Conservation (phyloP, 2,888 invertebrate genomes). For the Ceriagrion tenellum region DNA sequence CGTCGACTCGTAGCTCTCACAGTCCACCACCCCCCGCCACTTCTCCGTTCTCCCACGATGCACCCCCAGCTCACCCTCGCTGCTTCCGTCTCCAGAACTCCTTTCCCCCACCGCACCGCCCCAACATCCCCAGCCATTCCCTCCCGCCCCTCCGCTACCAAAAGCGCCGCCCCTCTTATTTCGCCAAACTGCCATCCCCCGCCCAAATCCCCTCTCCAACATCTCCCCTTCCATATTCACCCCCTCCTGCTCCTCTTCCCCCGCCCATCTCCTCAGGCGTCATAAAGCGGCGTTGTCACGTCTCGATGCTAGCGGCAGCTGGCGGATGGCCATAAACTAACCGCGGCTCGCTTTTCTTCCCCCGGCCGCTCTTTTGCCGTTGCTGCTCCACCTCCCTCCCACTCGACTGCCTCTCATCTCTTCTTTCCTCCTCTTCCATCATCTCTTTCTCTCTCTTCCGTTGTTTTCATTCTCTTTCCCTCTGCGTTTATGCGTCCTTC, state of each 20-base stretch:
- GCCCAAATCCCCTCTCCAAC: background rate
- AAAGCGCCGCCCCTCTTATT: slow-evolving; percentile 24
- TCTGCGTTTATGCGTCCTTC: slow-evolving; percentile 68
- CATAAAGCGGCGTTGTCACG: slow-evolving; percentile 69
- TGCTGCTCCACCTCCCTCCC: background rate
- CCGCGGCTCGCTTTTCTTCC: slow-evolving; percentile 64
- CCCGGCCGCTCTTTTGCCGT: no score
- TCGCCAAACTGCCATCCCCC: slow-evolving; percentile 21
- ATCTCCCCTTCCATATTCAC: background rate
- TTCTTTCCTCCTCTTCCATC: background rate
- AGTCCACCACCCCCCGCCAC: background rate
- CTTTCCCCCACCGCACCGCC: background rate
- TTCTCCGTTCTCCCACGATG: background rate
- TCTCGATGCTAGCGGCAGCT: slow-evolving; percentile 69
- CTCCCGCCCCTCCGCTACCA: background rate
- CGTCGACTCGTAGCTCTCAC: background rate
- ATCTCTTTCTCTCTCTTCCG: slow-evolving; percentile 71
- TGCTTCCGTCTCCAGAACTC: background rate
- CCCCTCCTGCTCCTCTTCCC: background rate
- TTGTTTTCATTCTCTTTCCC: slow-evolving; percentile 70
- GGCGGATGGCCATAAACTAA: slow-evolving; percentile 70
- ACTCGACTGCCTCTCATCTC: background rate
- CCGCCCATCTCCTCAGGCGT: slow-evolving; percentile 44
- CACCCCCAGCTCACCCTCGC: background rate
- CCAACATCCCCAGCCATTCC: background rate